Percentiles rank a stretch among this genome's conserved stretches.
Conservation (phyloP, 64 coral and sea anemone species). For the Platygyra sinensis region DNA sequence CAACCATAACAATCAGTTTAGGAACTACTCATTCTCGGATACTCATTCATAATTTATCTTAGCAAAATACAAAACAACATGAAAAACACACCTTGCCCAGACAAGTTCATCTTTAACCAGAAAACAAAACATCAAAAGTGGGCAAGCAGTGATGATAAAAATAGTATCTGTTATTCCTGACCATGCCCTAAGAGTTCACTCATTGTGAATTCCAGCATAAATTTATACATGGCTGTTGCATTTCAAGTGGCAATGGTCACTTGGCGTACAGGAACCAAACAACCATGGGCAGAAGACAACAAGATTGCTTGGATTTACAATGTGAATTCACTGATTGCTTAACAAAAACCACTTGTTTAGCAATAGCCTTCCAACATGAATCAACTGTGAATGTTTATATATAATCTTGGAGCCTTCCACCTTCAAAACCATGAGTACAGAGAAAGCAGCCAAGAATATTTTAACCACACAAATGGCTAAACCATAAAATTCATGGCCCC, state of each 20-base stretch:
- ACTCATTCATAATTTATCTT: constrained; percentile 25
- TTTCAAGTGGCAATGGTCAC: not conserved
- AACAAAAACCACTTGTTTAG: not conserved
- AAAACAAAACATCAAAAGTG: not conserved
- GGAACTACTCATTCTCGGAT: constrained; percentile 10
- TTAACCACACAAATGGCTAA: not conserved
- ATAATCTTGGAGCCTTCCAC: not conserved
- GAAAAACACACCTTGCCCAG: constrained; percentile 6
- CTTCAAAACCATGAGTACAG: not conserved
- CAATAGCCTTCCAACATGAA: not conserved
- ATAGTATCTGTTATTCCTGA: not conserved
- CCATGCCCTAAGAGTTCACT: not conserved
- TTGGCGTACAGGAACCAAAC: not conserved
- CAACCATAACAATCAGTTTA: constrained; percentile 17
- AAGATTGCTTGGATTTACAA: not conserved
- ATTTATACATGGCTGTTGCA: not conserved
- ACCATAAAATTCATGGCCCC: not conserved
- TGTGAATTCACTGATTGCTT: not conserved
- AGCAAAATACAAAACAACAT: not conserved
- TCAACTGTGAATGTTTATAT: not conserved
- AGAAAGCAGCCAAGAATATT: not conserved
- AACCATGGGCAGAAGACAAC: not conserved
- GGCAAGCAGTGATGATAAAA: constrained; percentile 15
- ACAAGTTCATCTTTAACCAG: constrained; percentile 1
- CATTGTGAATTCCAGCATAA: not conserved